Evolutionary conservation across 1,140 invertebrate species (phyloP).

Genomic region (Psix sp.): DNA sequence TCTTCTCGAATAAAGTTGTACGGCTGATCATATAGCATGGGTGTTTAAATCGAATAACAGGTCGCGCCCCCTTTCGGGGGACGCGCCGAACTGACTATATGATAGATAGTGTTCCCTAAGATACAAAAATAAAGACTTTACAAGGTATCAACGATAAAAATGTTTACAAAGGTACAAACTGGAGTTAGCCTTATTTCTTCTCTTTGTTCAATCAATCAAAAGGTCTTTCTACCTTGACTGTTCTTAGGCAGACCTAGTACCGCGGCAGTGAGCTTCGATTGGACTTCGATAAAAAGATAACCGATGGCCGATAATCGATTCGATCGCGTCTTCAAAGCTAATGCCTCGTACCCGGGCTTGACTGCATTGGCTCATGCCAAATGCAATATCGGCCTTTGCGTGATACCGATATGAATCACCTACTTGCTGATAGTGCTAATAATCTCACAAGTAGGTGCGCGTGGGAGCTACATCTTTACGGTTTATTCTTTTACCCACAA

Average conservation of each 20-base stretch:
- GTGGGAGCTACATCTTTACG: constrained; percentile 73
- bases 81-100: constrained; percentile 52
- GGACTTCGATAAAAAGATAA: constrained; percentile 26
- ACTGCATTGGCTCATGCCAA: constrained; percentile 22
- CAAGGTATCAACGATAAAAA: constrained; percentile 66
- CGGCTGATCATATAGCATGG: constrained; percentile 32
- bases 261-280: constrained; percentile 19
- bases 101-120: constrained; percentile 47
- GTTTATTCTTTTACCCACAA: constrained; percentile 54
- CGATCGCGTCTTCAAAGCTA: constrained; percentile 31
- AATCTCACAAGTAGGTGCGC: constrained; percentile 71
- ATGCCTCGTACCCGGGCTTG: constrained; percentile 5
- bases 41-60: constrained; percentile 12
- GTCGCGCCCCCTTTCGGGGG: constrained; percentile 51
- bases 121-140: constrained; percentile 70
- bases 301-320: constrained; percentile 16
- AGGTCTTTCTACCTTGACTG: constrained; percentile 23
- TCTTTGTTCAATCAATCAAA: constrained; percentile 8
- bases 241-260: constrained; percentile 14
- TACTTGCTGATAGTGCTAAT: constrained; percentile 71
- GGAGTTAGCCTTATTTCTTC: constrained; percentile 26
- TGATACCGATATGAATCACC: constrained; percentile 57
- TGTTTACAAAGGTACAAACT: constrained; percentile 65
- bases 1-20: constrained; percentile 64
- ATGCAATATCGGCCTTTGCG: constrained; percentile 13